phyloP scores from a whole-genome alignment of 2,888 invertebrate species.

The Neuroscelio doddi region DNA sequence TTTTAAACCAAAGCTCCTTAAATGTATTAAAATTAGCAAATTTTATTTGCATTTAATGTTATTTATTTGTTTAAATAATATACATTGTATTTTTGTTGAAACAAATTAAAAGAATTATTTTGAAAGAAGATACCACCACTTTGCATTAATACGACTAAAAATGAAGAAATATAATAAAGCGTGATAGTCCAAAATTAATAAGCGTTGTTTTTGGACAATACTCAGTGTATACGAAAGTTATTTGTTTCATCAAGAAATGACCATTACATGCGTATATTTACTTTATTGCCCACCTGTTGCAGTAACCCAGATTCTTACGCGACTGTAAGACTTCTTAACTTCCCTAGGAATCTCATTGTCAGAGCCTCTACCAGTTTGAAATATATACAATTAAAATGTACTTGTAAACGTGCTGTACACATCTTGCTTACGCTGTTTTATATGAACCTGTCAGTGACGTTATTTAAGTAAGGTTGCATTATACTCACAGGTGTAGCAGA shows the following conservation, averaged over 20 bases:
- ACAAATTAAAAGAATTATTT: too few species aligned
- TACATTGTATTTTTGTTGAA: too few species aligned
- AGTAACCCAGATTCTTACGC: slow-evolving; percentile 67
- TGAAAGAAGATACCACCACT: too few species aligned
- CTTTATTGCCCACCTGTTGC: slow-evolving; percentile 70
- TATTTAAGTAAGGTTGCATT: slow-evolving; percentile 29
- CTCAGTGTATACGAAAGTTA: slow-evolving; percentile 10
- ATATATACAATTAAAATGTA: slow-evolving; percentile 45
- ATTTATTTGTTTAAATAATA: too few species aligned
- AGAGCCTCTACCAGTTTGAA: slow-evolving; percentile 37
- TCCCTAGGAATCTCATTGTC: slow-evolving; percentile 49
- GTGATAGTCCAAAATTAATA: neutral
- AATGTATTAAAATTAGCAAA: too few species aligned
- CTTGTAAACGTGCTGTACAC: slow-evolving; percentile 34
- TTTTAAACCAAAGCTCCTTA: too few species aligned
- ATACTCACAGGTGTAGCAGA: slow-evolving; percentile 10
- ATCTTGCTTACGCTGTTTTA: slow-evolving; percentile 32
- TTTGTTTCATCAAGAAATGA: slow-evolving; percentile 56
- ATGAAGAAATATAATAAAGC: neutral
- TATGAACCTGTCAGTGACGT: slow-evolving; percentile 25
- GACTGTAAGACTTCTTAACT: slow-evolving; percentile 64
- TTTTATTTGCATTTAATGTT: too few species aligned
- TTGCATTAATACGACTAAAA: neutral
- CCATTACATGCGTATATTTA: slow-evolving; percentile 69
- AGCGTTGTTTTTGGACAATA: slow-evolving; percentile 19